Percentiles rank a stretch among this genome's conserved stretches.
These are phyloP conservation scores for Drosophila elegans DNA, from an alignment of 1,140 invertebrate species.

Conservation along the genomic window DNA sequence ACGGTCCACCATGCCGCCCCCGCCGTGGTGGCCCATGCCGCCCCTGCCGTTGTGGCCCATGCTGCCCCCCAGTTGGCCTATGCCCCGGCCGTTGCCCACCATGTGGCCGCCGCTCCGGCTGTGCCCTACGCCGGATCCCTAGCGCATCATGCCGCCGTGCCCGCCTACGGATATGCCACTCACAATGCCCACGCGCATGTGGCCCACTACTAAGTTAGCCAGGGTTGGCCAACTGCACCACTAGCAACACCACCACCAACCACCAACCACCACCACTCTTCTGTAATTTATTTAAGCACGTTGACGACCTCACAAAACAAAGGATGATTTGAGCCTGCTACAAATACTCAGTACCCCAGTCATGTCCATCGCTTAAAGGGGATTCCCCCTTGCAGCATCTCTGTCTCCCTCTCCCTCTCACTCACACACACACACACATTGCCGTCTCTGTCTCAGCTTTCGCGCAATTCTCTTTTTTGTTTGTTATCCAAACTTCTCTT, in stretches of 20 bases:
- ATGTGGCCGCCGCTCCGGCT: slow-evolving; percentile 75
- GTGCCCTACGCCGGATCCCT: slow-evolving; percentile 66
- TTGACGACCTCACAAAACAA: slow-evolving; percentile 64
- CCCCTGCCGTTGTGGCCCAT: slow-evolving; percentile 59
- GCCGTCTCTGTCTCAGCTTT: slow-evolving; percentile 71
- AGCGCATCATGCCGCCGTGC: slow-evolving; percentile 77
- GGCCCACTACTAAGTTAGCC: slow-evolving; percentile 71
- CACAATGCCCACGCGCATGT: slow-evolving; percentile 77
- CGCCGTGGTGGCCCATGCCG: slow-evolving; percentile 46
- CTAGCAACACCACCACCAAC: slow-evolving; percentile 85
- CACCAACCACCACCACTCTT: slow-evolving; percentile 89
- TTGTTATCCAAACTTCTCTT: slow-evolving; percentile 52
- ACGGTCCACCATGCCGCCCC: slow-evolving; percentile 70
- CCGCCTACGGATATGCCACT: slow-evolving; percentile 72
- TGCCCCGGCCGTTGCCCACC: slow-evolving; percentile 67
- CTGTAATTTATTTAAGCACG: slow-evolving; percentile 96
- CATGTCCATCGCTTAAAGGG: slow-evolving; percentile 32
- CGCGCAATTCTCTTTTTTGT: slow-evolving; percentile 67
- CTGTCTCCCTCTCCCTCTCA: slow-evolving; percentile 27
- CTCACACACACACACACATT: slow-evolving; percentile 20
- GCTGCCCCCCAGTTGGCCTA: slow-evolving; percentile 61
- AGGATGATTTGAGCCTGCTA: slow-evolving; percentile 88
- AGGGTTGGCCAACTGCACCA: slow-evolving; percentile 1
- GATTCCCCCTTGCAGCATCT: slow-evolving; percentile 22
- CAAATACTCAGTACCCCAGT: slow-evolving; percentile 89